These are phyloP conservation scores for Myocastor coypus DNA, from an alignment of 2,113 vertebrate species.

Conservation along the genomic window DNA sequence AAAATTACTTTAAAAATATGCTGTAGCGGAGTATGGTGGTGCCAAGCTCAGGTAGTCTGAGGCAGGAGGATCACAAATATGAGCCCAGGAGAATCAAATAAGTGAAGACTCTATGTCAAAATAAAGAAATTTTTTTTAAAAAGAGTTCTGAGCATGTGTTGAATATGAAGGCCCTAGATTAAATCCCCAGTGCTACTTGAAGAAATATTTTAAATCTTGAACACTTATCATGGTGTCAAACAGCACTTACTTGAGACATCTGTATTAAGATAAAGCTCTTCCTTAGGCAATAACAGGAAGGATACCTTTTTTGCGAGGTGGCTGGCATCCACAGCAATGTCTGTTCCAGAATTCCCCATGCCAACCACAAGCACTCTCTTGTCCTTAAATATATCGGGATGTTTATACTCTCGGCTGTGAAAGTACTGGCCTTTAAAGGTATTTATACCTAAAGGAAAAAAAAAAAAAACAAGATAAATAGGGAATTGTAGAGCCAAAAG, in stretches of 20 bases:
- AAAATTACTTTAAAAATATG: background rate
- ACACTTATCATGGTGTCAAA: background rate
- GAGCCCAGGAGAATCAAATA: background rate
- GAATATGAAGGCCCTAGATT: background rate
- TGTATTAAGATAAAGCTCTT: background rate
- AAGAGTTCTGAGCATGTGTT: background rate
- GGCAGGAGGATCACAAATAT: background rate
- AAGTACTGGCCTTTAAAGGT: conserved; percentile 88
- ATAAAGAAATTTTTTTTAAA: background rate
- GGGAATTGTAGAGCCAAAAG: background rate
- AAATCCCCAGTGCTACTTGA: background rate
- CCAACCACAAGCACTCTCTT: conserved; percentile 92
- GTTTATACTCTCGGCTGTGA: conserved; percentile 93
- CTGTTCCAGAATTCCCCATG: conserved; percentile 93
- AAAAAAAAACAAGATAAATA: background rate
- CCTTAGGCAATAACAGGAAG: background rate
- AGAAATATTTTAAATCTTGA: background rate
- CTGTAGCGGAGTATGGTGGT: background rate
- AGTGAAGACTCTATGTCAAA: background rate
- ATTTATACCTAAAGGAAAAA: conserved; percentile 87
- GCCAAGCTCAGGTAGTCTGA: background rate
- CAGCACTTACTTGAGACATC: background rate
- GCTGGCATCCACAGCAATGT: conserved; percentile 93
- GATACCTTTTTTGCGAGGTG: conserved; percentile 89
- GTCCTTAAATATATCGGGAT: conserved; percentile 87